Evolutionary conservation across 2,113 vertebrate genomes (phyloP), one percentile per base, ranked within the genome.

Genomic region (Lamprotornis superbus): DNA sequence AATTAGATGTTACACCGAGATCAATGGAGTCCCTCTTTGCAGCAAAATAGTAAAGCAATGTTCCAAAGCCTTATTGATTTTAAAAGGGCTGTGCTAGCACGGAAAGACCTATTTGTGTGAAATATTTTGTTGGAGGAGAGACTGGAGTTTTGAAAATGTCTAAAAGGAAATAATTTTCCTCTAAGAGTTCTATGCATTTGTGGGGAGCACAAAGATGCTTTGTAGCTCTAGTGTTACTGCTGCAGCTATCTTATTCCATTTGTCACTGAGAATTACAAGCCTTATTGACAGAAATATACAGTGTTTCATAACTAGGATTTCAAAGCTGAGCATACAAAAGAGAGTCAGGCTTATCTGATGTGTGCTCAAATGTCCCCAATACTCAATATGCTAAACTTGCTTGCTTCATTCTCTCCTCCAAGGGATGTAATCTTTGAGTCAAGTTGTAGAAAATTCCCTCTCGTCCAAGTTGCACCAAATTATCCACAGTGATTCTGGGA

Each of bases 41-140:
- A 90, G 74, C 55, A 94, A 91, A 57, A 85, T 42, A 71, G 28
- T 52, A 89, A 87, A 95, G 53, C 44, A 90, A 53, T 61, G 25
- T 83, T 88, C 78, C 70, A 88, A 94, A 95, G 61, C 15, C 20
- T 76, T 69, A 93, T 65, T 83, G 91, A 93, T 84, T 95, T 93
- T 73, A 85, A 73, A 69, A 91, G 13, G 39, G 63, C 42, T 91
- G 87, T 83, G 65, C 70, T 80, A 85, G 59, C 78, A 73, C 46
- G 44, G 81, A 85, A 94, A 87, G 63, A 63, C 35, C 25, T 61
- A 65, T 64, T 87, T 83, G 21, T 69, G 60, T 80, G 78, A 94
- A 91, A 79, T 82, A 67, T 73, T 90, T 75, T 42, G n/a, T 23
- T 73, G 74, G 25, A 73, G 8, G 31, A 39, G 11, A 81, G 23